These are phyloP conservation scores for Melieria omissa DNA, from an alignment of 2,888 invertebrate species.

Conservation along the genomic window DNA sequence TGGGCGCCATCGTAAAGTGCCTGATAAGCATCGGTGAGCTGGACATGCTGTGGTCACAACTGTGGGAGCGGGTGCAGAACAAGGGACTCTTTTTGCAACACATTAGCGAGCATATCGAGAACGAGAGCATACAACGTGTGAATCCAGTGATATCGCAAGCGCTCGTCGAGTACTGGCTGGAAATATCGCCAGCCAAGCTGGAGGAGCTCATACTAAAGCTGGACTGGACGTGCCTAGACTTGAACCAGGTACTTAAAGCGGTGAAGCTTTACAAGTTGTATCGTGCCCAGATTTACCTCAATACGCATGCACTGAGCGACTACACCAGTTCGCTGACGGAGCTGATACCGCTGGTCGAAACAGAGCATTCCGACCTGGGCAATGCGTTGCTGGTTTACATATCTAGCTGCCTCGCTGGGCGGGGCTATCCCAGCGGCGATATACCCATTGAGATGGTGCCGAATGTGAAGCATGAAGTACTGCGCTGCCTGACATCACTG, in stretches of 20 bases:
- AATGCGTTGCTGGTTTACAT: slow-evolving; percentile 87
- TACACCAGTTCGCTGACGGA: slow-evolving; percentile 80
- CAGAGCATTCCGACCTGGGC: slow-evolving; percentile 72
- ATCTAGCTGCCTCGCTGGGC: slow-evolving; percentile 87
- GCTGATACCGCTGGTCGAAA: slow-evolving; percentile 70
- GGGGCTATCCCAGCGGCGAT: slow-evolving; percentile 83
- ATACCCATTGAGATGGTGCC: slow-evolving; percentile 73
- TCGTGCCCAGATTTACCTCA: slow-evolving; percentile 73
- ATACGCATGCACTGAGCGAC: slow-evolving; percentile 81
- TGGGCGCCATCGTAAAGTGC: slow-evolving; percentile 64
- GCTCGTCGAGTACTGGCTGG: slow-evolving; percentile 76
- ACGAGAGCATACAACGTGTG: slow-evolving; percentile 72
- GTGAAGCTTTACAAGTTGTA: slow-evolving; percentile 63
- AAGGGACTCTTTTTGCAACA: slow-evolving; percentile 75
- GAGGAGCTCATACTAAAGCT: slow-evolving; percentile 79
- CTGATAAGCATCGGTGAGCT: slow-evolving; percentile 63
- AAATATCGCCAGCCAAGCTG: slow-evolving; percentile 71
- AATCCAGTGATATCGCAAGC: slow-evolving; percentile 80
- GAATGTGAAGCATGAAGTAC: slow-evolving; percentile 79
- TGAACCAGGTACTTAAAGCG: slow-evolving; percentile 73
- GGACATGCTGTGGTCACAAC: slow-evolving; percentile 72
- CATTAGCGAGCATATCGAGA: slow-evolving; percentile 77
- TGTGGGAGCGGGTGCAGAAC: slow-evolving; percentile 71
- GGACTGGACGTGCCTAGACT: slow-evolving; percentile 79
- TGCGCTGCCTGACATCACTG: slow-evolving; percentile 75